Evolutionary conservation across 2,797 vertebrate species (phyloP), one percentile per base, ranked within the genome.

Genomic region (Protosalanx chinensis): DNA sequence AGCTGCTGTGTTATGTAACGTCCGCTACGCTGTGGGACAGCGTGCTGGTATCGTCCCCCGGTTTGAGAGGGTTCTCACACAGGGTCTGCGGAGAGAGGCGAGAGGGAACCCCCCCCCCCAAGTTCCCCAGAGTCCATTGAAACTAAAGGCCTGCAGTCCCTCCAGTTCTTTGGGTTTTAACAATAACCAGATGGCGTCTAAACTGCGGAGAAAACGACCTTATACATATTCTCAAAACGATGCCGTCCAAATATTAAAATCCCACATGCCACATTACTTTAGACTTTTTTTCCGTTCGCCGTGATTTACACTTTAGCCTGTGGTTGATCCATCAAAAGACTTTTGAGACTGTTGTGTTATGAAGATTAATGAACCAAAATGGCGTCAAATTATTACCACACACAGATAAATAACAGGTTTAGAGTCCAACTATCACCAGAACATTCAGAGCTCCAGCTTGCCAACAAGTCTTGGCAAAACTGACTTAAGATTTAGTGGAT

Each of bases 1-100:
- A 66, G 41, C 41, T 66, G 41, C 4, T 67, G 27, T 18, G 41
- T 66, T 51, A 67, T 64, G 62, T 64, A 41, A 41, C 8, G 32
- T 8, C 33, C 32, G n/a, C 35, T 41, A 63, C 6, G 7, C 37
- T 20, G 32, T 3, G 16, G 8, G 16, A 30, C 15, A 18, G 27
- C 15, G 15, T 53, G 46, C 64, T 10, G 27, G 27, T 53, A n/a
- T 1, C 1, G 3, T 67, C 49, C 6, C 32, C 62, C 62, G 18
- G 37, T 32, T 64, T 8, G 41, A 23, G 37, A 15, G 23, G 27
- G 15, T 67, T 67, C 65, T 53, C 49, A 67, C 27, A 67, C 46
- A 53, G 15, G 41, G 41, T 29, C 41, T 20, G 10, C 10, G 12
- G 63, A 65, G 35, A 18, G 41, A 20, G 20, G 64, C 15, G 15